A percentile compares a stretch with the other conserved stretches of the same genome.
These are phyloP conservation scores for Toxonevra muliebris DNA, from an alignment of 2,888 invertebrate species.

Conservation along the genomic window DNA sequence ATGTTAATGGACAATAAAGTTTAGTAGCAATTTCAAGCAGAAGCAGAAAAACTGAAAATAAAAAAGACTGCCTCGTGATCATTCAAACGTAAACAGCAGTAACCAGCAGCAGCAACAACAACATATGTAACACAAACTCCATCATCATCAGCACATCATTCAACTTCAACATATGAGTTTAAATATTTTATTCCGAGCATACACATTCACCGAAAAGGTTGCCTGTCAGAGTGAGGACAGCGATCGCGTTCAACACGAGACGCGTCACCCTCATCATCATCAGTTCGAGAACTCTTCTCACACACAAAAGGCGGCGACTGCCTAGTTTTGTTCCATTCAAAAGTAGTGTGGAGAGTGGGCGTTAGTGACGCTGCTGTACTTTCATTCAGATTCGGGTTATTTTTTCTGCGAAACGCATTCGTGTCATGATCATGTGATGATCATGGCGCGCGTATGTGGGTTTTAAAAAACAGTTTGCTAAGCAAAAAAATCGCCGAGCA, in stretches of 20 bases:
- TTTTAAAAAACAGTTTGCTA: background rate
- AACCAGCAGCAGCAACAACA: slow-evolving; percentile 2
- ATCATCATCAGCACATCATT: slow-evolving; percentile 10
- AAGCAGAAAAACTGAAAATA: background rate
- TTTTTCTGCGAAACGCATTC: too few relatives aligned
- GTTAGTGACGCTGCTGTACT: background rate
- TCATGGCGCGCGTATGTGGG: too few relatives aligned
- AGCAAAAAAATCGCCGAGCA: background rate
- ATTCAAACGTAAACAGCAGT: slow-evolving; percentile 42
- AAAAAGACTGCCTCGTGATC: slow-evolving; percentile 30
- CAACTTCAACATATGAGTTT: background rate
- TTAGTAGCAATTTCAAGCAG: slow-evolving; percentile 9
- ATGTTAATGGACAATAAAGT: slow-evolving; percentile 29
- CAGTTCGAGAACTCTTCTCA: too few relatives aligned
- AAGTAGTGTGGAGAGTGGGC: background rate
- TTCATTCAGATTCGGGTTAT: too few relatives aligned
- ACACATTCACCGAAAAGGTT: slow-evolving; percentile 14
- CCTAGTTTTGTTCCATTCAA: background rate
- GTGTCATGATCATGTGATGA: too few relatives aligned
- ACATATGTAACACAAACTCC: slow-evolving; percentile 4
- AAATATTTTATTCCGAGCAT: slow-evolving; percentile 10
- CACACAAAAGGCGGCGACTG: background rate
- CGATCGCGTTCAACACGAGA: background rate
- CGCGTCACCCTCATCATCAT: background rate
- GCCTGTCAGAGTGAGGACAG: background rate